Conservation (phyloP, 2,113 vertebrate species). For the Rhabdomys dilectus region DNA sequence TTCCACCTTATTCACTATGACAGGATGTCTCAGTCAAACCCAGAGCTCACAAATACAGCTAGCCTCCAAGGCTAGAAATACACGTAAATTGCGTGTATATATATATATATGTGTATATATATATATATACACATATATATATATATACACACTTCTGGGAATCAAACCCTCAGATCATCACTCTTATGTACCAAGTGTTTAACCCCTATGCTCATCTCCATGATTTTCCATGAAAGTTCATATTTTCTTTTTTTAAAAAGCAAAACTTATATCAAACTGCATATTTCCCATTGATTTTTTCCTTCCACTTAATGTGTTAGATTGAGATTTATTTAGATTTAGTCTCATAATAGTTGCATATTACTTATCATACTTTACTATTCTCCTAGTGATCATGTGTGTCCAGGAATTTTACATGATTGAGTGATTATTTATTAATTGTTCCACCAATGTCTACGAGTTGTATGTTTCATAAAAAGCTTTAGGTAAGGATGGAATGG, state of each 20-base stretch:
- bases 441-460: not conserved
- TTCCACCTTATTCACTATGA: not conserved
- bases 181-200: not conserved
- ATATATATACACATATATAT: too few relatives aligned
- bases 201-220: not conserved
- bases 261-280: not conserved
- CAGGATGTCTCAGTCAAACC: not conserved
- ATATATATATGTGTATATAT: too few relatives aligned
- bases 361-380: not conserved
- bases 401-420: not conserved
- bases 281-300: not conserved
- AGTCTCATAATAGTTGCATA: not conserved
- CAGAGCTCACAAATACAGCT: not conserved
- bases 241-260: slow-evolving; percentile 14
- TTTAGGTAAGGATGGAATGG: not conserved
- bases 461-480: not conserved
- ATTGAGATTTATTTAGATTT: not conserved
- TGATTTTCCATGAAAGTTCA: too few relatives aligned
- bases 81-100: not conserved
- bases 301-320: not conserved
- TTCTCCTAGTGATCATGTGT: slow-evolving; percentile 3
- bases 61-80: not conserved
- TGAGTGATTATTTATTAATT: not conserved
- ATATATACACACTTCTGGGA: too few relatives aligned
- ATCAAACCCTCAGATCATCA: too few relatives aligned